Percentiles rank a stretch among this genome's conserved stretches.
phyloP scores from a whole-genome alignment of 2,888 invertebrate genomes.

The Campopleginae sp. region DNA sequence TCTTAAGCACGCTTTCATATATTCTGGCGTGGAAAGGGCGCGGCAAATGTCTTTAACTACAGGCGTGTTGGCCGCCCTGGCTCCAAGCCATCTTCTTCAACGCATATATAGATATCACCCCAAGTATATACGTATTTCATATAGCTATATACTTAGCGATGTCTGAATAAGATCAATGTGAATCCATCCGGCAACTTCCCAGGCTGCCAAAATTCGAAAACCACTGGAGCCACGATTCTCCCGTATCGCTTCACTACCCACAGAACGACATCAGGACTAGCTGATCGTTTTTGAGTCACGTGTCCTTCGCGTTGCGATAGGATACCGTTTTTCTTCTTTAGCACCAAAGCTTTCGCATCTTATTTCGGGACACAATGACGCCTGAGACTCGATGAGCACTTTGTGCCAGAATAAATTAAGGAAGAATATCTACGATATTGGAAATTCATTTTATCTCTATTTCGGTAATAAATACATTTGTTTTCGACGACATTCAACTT shows the following conservation, averaged over 20 bases:
- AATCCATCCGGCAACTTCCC: constrained; percentile 34
- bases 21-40: background rate
- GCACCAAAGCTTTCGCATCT: background rate
- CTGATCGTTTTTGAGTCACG: background rate
- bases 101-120: background rate
- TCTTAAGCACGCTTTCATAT: background rate
- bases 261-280: background rate
- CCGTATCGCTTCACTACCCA: background rate
- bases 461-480: background rate
- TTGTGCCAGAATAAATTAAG: background rate
- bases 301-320: background rate
- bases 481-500: too few species aligned
- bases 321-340: constrained; percentile 8
- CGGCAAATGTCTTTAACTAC: background rate
- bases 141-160: background rate
- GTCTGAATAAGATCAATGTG: constrained; percentile 38
- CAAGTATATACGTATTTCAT: background rate
- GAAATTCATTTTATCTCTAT: background rate
- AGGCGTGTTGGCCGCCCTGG: background rate
- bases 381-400: background rate
- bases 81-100: background rate
- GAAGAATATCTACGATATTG: background rate
- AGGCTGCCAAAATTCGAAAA: constrained; percentile 33
- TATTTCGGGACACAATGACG: background rate
- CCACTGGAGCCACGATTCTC: background rate